Evolutionary conservation across 1,140 invertebrate species (phyloP).

Genomic region (Monomorium pharaonis): DNA sequence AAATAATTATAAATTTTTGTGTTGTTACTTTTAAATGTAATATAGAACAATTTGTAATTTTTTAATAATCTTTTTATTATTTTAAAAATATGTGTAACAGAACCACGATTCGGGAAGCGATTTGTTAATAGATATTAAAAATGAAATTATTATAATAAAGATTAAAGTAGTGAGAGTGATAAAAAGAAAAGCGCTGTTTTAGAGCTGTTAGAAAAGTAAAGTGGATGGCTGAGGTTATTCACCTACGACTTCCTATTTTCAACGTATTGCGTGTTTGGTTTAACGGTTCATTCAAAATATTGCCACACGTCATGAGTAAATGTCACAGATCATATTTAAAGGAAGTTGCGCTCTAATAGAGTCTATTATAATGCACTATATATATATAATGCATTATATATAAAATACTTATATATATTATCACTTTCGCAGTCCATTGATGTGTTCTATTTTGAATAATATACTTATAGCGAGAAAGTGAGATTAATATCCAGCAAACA

Average conservation of each 20-base stretch:
- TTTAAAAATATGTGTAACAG: neutral
- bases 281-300: neutral
- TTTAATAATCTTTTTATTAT: too few species aligned
- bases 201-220: neutral
- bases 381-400: neutral
- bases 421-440: neutral
- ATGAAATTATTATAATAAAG: too few species aligned
- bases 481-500: too few species aligned
- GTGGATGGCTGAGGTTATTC: neutral
- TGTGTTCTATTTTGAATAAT: neutral
- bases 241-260: neutral
- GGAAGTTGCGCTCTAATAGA: neutral
- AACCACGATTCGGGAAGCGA: neutral
- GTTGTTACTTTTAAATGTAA: too few species aligned
- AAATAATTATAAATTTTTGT: too few species aligned
- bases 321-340: neutral
- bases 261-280: constrained; percentile 29
- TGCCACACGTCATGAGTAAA: neutral
- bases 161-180: neutral
- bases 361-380: neutral
- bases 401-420: too few species aligned
- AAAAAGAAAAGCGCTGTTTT: neutral
- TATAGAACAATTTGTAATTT: too few species aligned
- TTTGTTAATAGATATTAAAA: neutral
- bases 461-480: too few species aligned